These are phyloP conservation scores for Albula glossodonta DNA, from an alignment of 2,113 vertebrate genomes.

Conservation along the genomic window DNA sequence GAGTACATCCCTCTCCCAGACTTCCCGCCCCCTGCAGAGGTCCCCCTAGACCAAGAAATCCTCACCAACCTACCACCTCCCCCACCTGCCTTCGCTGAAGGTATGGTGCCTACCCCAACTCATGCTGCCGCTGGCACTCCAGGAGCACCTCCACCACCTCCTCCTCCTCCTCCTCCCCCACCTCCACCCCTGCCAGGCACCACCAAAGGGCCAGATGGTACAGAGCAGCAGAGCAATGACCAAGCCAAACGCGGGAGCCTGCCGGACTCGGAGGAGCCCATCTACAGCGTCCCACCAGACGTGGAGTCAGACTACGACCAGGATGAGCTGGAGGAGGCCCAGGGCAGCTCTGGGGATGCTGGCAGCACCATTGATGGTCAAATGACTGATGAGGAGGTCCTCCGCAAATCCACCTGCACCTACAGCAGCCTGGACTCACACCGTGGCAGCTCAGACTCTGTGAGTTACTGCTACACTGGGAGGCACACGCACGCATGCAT, in stretches of 20 bases:
- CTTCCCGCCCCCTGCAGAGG: conserved; percentile 54
- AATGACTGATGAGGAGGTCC: conserved; percentile 27
- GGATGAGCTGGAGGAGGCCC: conserved; percentile 82
- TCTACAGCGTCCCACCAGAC: conserved; percentile 67
- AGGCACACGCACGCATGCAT: not conserved
- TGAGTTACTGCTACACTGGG: not conserved
- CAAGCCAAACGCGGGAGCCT: conserved; percentile 50
- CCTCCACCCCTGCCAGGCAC: conserved; percentile 7
- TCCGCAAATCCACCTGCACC: conserved; percentile 33
- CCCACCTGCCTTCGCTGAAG: conserved; percentile 64
- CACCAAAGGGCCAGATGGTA: not conserved
- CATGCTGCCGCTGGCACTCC: conserved; percentile 6
- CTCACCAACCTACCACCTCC: conserved; percentile 68
- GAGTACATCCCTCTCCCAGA: conserved; percentile 70
- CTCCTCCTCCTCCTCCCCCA: conserved; percentile 10
- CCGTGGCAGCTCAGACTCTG: conserved; percentile 6
- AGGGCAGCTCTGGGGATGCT: conserved; percentile 67
- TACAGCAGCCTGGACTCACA: conserved; percentile 35
- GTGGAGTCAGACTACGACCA: conserved; percentile 86
- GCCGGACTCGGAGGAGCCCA: conserved; percentile 53
- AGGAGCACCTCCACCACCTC: not conserved
- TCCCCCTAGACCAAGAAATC: conserved; percentile 61
- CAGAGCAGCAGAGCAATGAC: not conserved
- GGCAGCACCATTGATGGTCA: conserved; percentile 59
- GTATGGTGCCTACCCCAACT: conserved; percentile 14